These are phyloP conservation scores for Diabrotica undecimpunctata DNA, from an alignment of 1,140 invertebrate species.

Conservation along the genomic window DNA sequence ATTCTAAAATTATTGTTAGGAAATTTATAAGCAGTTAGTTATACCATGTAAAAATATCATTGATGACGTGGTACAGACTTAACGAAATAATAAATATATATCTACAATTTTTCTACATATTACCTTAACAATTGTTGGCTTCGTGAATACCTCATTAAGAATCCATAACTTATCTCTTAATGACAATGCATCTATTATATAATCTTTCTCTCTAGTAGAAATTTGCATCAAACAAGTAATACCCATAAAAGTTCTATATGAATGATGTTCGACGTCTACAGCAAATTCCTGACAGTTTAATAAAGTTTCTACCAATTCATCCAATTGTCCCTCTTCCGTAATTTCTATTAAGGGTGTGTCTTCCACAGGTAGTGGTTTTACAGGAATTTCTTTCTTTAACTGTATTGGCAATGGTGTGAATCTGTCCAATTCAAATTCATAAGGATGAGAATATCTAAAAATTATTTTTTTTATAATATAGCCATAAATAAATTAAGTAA, in stretches of 20 bases:
- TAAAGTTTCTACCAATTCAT: constrained; percentile 65
- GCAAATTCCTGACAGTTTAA: constrained; percentile 68
- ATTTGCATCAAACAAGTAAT: constrained; percentile 95
- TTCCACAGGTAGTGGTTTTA: constrained; percentile 51
- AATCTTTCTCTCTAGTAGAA: constrained; percentile 82
- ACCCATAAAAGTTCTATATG: constrained; percentile 76
- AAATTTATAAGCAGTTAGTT: too few relatives aligned
- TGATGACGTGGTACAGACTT: too few relatives aligned
- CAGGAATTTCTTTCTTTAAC: constrained; percentile 47
- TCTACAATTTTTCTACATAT: constrained; percentile 13
- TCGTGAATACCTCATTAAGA: constrained; percentile 89
- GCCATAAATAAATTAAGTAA: too few relatives aligned
- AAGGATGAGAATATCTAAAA: constrained; percentile 79
- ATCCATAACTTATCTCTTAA: constrained; percentile 77
- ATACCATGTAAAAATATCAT: too few relatives aligned
- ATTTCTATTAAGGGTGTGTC: constrained; percentile 68
- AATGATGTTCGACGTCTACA: constrained; percentile 88
- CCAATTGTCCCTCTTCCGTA: constrained; percentile 61
- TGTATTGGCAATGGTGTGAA: constrained; percentile 57
- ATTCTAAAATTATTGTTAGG: too few relatives aligned
- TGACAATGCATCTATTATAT: constrained; percentile 83
- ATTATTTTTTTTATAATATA: neutral
- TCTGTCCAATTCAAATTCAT: constrained; percentile 78
- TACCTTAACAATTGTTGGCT: constrained; percentile 88
- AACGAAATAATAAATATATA: too few relatives aligned